phyloP scores from a whole-genome alignment of 2,797 vertebrate species.

The Sebastes matsubarae region DNA sequence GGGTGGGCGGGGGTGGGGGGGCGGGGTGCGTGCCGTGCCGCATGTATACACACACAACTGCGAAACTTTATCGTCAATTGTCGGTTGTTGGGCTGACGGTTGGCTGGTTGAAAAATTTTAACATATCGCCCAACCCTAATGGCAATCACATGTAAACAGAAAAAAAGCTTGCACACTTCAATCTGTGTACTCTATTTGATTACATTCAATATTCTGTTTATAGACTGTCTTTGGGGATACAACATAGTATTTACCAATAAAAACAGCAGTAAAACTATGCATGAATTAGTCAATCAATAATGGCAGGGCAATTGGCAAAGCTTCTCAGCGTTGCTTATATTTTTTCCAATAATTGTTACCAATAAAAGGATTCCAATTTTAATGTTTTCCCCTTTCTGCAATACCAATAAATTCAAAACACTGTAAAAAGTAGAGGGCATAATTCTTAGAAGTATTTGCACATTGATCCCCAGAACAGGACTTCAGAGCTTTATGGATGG shows the following conservation, averaged over 20 bases:
- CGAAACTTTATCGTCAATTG: too few relatives aligned
- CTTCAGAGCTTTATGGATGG: neutral
- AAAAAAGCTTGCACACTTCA: too few relatives aligned
- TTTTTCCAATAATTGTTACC: too few relatives aligned
- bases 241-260: neutral
- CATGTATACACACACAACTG: too few relatives aligned
- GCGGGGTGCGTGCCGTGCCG: too few relatives aligned
- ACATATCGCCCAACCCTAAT: too few relatives aligned
- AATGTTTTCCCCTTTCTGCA: neutral
- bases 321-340: neutral
- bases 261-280: neutral
- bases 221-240: neutral
- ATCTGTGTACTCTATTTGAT: too few relatives aligned
- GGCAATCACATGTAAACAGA: too few relatives aligned
- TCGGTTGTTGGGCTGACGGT: too few relatives aligned
- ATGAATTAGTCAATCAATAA: neutral
- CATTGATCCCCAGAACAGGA: neutral
- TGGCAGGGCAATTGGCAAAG: neutral
- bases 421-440: neutral
- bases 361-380: neutral
- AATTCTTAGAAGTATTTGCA: neutral
- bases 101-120: too few relatives aligned
- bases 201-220: neutral
- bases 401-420: neutral
- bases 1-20: rapidly evolving